Base-by-base conservation (phyloP, 2,797 vertebrate genomes). In the Gymnoscopelus microlampas region DNA sequence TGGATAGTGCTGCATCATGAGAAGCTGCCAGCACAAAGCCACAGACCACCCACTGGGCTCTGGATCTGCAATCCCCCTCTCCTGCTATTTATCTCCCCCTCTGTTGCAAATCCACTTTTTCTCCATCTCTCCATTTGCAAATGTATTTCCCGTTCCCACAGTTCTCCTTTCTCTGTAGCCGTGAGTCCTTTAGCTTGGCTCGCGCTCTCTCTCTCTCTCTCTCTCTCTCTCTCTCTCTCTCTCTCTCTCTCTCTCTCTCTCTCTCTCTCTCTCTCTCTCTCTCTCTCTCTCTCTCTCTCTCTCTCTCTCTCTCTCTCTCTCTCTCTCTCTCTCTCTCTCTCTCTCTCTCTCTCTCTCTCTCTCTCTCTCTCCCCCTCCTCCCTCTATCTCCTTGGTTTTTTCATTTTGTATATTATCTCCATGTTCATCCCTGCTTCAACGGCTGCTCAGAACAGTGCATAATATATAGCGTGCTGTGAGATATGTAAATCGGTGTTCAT, bases 1-100 rank as follows among this genome's bases (percentile, higher is more conserved):
- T 58, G 67, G 60, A 66, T 81, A 71, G 14, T 77, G 78, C 69
- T 73, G 64, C 51, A 67, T 82, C 68, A 75, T 81, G 65, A 78
- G 82, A 82, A 68, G 35, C 68, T 64, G 55, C 56, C 58, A 66
- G 62, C 55, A 68, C 0, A 53, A 11, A 74, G 49, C 61, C 14
- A 44, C 39, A 49, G 70, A 85, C 77, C 79, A 62, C 75, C 69
- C 67, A 24, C 71, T 70, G 75, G 70, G 83, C 73, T 79, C 26
- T 11, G 39, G 39, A 81, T 81, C 60, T 80, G 81, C 66, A 70
- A 70, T 72, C 77, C 71, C 57, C 68, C 13, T 0, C 56, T 83
- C 63, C 12, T 53, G 69, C 49, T 62, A 51, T 63, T 51, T 60
- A 48, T 60, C 57, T 63, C 14, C 3, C 12, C 67, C 53, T 81